Evolutionary conservation across 2,888 invertebrate genomes (phyloP), one percentile per base, ranked within the genome.

Genomic region (Deroplatys truncata): DNA sequence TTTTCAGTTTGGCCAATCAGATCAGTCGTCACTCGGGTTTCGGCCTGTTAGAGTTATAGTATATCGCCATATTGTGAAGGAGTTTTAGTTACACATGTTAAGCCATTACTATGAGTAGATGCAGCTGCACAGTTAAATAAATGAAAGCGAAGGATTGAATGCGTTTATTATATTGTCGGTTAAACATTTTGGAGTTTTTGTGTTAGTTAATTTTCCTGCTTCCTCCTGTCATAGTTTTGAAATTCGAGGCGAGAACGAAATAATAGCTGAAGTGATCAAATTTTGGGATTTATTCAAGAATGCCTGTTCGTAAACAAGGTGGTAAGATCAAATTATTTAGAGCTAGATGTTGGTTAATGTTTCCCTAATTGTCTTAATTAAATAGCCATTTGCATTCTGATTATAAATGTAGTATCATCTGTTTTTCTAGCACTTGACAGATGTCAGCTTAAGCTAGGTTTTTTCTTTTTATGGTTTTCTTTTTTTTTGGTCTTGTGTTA

Each of bases 291-390:
- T 89, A 31, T 28, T 88, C 86, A 89, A 92, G 94, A 94, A 96
- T 96, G 96, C 96, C 96, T 94, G 96, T 96, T 94, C 96, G 96
- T 94, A 96, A 96, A 95, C 96, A 96, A 96, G 96, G 96, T 96
- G 94, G 95, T 94, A 94, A 93, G 93, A 92, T 92, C 92, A 91
- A 92, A 91, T 91, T 91, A 92, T 92, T 92, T 91, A 91, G 91
- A 90, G 90, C 90, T 90, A 91, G 90, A 89, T 91, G 91, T 91
- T 91, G 90, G 89, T 89, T 90, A 89, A 82, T 56, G 56, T 72
- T 72, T 72, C 56, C 56, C 20, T 20, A 16, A 72, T 15, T 72
- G 82, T 56, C 84, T 85, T 35, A 20, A 49, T 28, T 28, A 31
- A 20, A n/a, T 85, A 28, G 49, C 13, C n/a, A 43, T 25, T 43